Base-by-base conservation (phyloP, 2,797 vertebrate species). In the Galaxias olidus region DNA sequence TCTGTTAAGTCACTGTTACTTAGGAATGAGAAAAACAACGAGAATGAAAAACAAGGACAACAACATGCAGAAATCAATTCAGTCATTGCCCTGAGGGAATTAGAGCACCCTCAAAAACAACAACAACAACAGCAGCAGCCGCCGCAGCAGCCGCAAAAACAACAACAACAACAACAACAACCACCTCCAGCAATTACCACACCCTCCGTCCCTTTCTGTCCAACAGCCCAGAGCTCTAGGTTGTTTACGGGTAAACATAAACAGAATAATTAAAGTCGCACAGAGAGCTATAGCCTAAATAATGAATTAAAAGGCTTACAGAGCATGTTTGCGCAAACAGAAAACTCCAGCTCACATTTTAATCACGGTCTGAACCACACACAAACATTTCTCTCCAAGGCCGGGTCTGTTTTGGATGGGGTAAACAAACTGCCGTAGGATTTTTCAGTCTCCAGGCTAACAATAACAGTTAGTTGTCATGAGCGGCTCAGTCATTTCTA, bases 371-470 rank as follows among this genome's bases (percentile, higher is more conserved):
- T 87, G 80, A 90, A 92, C 90, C 88, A 88, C 88, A 91, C 93
- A 92, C 92, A 92, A 95, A 94, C 88, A 81, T 88, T 87, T 93
- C 93, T 93, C 92, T 94, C 91, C 87, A 83, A 94, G 84, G 92
- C 84, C 81, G 91, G 83, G 78, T 87, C 89, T 92, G 91, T 89
- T 93, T 92, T 85, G 90, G 90, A 88, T 88, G 88, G 91, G 90
- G 87, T 91, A 95, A 96, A 95, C 94, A 95, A 91, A 90, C 92
- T 87, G 87, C 87, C 91, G 84, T 87, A 87, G 86, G 84, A 91
- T 92, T 85, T 30, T 90, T 89, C 93, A 92, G 91, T 81, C 90
- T 93, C 86, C 89, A 79, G 88, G 89, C 90, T 91, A 94, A 95
- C 90, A 95, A 93, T 92, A 95, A 94, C 90, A 94, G 89, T 88